Base-by-base conservation (phyloP, 2,888 invertebrate species). In the Lasioglossum calceatum region DNA sequence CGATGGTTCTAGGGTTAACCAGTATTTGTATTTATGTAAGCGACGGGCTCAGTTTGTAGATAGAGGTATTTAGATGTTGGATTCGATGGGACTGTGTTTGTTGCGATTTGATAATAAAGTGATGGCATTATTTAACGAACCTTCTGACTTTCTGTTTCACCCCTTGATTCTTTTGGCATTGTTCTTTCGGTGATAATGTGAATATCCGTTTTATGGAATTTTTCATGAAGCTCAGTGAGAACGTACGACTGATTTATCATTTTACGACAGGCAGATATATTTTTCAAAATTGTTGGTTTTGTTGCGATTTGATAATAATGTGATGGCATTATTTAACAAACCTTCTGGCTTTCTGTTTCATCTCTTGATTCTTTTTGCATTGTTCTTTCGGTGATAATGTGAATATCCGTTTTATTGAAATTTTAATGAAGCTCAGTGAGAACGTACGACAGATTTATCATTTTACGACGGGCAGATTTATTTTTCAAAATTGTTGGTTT, bases 291-390 rank as follows among this genome's bases (percentile, higher is more conserved):
- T 42, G 42, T 42, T 42, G 10, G 42, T 42, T 42, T 42, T 10
- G 42, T 42, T 42, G 42, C 8, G 10, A 42, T 36, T 70, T 61
- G 44, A 61, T 77, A 80, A 77, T 85, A 85, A 85, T 85, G 16
- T 44, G 75, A 23, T 76, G 74, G 85, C 77, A 84, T 50, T 85
- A 84, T 84, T 84, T 82, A 84, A 39, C 39, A 36, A 71, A 82
- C 0, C 16, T 32, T 67, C 42, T 70, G 70, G 1, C 39, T 39
- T 72, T 72, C 1, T 12, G 0, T 44, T 16, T 14, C 4, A 72
- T 0, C 2, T 0, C 44, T 27, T 2, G 10, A 12, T 70, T 23
- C 23, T n/a, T 67, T 8, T 36, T 10, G 0, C 58, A n/a, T 58
- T 58, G 58, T 3, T 58, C 4, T 27, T 14, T 44, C 12, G 14